phyloP scores from a whole-genome alignment of 2,113 vertebrate species.

The Platichthys flesus region DNA sequence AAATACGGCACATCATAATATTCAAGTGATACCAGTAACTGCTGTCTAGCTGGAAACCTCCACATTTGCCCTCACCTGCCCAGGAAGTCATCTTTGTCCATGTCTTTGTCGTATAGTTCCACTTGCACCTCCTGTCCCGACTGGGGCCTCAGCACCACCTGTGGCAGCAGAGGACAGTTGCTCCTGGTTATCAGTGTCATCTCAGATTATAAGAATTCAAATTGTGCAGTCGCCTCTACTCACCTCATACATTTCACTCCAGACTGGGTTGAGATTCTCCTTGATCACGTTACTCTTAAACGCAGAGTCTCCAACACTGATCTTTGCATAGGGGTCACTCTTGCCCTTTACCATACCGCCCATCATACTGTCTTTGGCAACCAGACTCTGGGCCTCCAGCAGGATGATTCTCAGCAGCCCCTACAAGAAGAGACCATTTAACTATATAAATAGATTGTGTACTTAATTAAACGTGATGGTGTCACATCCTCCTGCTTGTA shows the following conservation, averaged over 20 bases:
- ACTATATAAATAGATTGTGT: not conserved
- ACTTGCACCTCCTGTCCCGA: slow-evolving; percentile 87
- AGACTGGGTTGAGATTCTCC: slow-evolving; percentile 90
- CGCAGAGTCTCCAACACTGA: slow-evolving; percentile 78
- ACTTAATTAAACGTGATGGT: not conserved
- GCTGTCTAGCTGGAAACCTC: not conserved
- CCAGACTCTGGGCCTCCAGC: slow-evolving; percentile 88
- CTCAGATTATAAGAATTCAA: not conserved
- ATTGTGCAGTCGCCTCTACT: not conserved
- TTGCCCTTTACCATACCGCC: slow-evolving; percentile 88
- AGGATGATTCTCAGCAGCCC: slow-evolving; percentile 90
- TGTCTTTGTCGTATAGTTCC: slow-evolving; percentile 91
- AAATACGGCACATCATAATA: not conserved
- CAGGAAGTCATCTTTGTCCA: slow-evolving; percentile 91
- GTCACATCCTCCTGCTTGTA: slow-evolving; percentile 77
- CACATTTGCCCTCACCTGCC: slow-evolving; percentile 83
- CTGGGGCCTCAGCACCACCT: slow-evolving; percentile 86
- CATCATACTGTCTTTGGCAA: slow-evolving; percentile 91
- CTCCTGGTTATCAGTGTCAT: not conserved
- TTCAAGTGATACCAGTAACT: not conserved
- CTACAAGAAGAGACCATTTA: slow-evolving; percentile 69
- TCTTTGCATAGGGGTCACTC: slow-evolving; percentile 91
- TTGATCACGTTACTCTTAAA: slow-evolving; percentile 89
- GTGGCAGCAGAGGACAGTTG: slow-evolving; percentile 2
- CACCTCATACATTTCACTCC: slow-evolving; percentile 94